These are phyloP conservation scores for Macrotrachela quadricornifera DNA, from an alignment of 1,140 invertebrate species.

Conservation along the genomic window DNA sequence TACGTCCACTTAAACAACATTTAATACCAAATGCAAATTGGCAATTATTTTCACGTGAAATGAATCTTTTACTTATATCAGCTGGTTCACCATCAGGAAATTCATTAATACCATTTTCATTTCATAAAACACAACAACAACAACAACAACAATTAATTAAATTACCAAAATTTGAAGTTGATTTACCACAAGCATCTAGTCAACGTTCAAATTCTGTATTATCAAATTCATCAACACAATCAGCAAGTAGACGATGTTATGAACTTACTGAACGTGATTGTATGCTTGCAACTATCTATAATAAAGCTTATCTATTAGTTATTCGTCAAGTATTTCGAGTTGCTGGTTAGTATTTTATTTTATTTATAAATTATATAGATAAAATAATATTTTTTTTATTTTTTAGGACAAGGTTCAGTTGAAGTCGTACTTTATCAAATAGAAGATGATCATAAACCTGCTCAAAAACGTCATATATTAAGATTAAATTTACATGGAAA, in stretches of 20 bases:
- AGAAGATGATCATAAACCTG: background rate
- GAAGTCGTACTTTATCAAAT: conserved; percentile 8
- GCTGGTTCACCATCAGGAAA: conserved; percentile 50
- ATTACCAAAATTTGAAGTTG: conserved; percentile 70
- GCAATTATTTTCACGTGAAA: conserved; percentile 8
- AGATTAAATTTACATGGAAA: conserved; percentile 53
- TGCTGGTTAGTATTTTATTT: background rate
- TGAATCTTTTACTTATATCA: conserved; percentile 49
- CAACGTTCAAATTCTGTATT: background rate
- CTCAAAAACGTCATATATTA: conserved; percentile 45
- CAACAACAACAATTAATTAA: conserved; percentile 50
- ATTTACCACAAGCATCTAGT: conserved; percentile 33
- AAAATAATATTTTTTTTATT: no score
- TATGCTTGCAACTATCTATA: conserved; percentile 8
- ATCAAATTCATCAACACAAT: conserved; percentile 11
- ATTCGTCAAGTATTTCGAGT: conserved; percentile 8
- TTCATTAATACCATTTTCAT: conserved; percentile 50
- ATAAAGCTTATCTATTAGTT: conserved; percentile 8
- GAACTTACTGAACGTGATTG: conserved; percentile 34
- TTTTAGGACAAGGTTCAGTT: no score
- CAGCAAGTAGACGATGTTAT: conserved; percentile 46
- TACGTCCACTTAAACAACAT: conserved; percentile 9
- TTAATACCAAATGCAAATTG: conserved; percentile 15
- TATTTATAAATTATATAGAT: no score
- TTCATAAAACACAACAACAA: conserved; percentile 32